Evolutionary conservation across 2,113 vertebrate genomes (phyloP).

Genomic region (Pheucticus melanocephalus): DNA sequence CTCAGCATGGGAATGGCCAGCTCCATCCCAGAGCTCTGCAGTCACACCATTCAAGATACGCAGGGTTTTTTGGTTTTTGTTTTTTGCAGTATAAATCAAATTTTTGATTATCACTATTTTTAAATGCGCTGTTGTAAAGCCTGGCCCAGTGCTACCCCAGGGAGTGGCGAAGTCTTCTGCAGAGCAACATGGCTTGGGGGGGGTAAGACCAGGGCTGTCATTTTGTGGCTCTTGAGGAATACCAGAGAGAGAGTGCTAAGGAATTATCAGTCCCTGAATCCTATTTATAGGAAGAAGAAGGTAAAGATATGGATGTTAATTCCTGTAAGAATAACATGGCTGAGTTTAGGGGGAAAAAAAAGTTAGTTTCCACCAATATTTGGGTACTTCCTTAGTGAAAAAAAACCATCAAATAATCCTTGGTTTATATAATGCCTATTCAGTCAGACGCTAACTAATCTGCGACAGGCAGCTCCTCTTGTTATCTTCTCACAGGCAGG

Average conservation of each 20-base stretch:
- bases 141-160: neutral
- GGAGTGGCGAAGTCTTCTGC: neutral
- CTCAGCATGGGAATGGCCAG: neutral
- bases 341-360: neutral
- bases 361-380: neutral
- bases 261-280: neutral
- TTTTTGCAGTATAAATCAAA: neutral
- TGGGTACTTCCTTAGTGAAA: neutral
- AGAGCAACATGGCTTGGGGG: rapidly evolving
- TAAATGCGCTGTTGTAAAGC: neutral
- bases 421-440: neutral
- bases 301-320: neutral
- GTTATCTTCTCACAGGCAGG: slow-evolving; percentile 35
- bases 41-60: rapidly evolving
- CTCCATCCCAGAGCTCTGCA: neutral
- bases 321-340: neutral
- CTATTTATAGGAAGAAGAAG: neutral
- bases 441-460: slow-evolving; percentile 9
- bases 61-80: neutral
- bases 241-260: neutral
- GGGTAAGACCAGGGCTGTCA: neutral
- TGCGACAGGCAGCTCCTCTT: neutral
- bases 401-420: neutral
- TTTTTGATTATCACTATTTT: neutral
- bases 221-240: neutral